Evolutionary conservation across 2,113 vertebrate genomes (phyloP).

Genomic region (Acanthisitta chloris): DNA sequence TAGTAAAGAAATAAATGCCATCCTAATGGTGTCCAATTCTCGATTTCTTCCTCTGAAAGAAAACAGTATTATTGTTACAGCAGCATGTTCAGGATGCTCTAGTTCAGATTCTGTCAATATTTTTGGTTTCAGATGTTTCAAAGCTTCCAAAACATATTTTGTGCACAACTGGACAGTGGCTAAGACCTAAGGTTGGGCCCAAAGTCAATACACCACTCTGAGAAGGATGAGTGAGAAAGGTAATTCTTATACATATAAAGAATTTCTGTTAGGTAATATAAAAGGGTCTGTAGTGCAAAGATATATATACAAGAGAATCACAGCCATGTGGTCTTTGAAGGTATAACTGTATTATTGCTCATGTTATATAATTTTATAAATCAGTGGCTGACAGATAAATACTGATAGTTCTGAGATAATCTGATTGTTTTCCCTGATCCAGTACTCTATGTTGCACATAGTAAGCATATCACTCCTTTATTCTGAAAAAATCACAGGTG

Average conservation of each 20-base stretch:
- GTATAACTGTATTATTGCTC: background rate
- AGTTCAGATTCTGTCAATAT: background rate
- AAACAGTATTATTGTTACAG: background rate
- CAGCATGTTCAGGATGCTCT: background rate
- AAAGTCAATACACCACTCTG: background rate
- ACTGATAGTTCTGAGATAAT: background rate
- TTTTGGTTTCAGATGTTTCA: constrained; percentile 27
- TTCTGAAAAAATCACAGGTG: background rate
- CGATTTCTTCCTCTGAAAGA: background rate
- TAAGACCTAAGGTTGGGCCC: background rate
- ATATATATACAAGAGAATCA: background rate
- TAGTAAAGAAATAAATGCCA: background rate
- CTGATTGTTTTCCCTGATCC: background rate
- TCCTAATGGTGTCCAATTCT: background rate
- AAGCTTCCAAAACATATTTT: background rate
- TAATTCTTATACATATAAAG: background rate
- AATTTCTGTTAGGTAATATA: background rate
- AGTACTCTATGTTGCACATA: background rate
- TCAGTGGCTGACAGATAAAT: background rate
- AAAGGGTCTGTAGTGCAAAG: background rate
- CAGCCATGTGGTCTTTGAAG: background rate
- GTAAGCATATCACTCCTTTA: background rate
- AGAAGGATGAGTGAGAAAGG: background rate
- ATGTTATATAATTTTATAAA: background rate
- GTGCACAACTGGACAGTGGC: background rate